A percentile compares a stretch with the other conserved stretches of the same genome.
These are phyloP conservation scores for Corvus cornix DNA, from an alignment of 2,113 vertebrate genomes.

Conservation along the genomic window DNA sequence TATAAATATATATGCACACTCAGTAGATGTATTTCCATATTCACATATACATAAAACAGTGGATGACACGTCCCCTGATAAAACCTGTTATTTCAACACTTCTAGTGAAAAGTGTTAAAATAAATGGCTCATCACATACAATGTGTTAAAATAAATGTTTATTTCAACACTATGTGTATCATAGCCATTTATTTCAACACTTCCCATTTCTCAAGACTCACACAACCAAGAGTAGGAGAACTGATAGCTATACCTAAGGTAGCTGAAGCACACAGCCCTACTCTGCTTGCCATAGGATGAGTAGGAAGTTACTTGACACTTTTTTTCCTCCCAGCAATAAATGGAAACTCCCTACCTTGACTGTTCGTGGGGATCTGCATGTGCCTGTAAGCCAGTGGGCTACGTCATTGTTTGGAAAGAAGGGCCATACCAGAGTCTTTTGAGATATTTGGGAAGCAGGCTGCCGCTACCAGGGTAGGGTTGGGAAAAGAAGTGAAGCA, in stretches of 20 bases:
- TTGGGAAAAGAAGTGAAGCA: background rate
- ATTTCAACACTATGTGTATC: slow-evolving; percentile 75
- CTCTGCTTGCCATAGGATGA: background rate
- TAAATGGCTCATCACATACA: slow-evolving; percentile 79
- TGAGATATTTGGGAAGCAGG: background rate
- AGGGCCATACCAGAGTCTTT: background rate
- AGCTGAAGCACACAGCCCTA: slow-evolving; percentile 27
- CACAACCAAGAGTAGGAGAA: slow-evolving; percentile 51
- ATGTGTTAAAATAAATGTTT: slow-evolving; percentile 80
- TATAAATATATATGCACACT: slow-evolving; percentile 17
- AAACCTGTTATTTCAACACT: slow-evolving; percentile 81
- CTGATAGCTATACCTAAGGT: slow-evolving; percentile 38
- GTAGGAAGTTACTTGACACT: background rate
- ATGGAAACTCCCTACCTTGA: slow-evolving; percentile 30
- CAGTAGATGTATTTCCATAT: slow-evolving; percentile 74
- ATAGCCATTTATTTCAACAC: slow-evolving; percentile 78
- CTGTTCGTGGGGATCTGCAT: background rate
- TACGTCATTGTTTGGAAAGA: background rate
- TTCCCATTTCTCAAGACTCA: slow-evolving; percentile 62
- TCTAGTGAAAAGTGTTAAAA: slow-evolving; percentile 79
- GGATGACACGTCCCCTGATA: slow-evolving; percentile 74
- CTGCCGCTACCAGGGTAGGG: background rate
- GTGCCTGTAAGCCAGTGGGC: background rate
- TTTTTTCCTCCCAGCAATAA: slow-evolving; percentile 4
- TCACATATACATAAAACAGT: slow-evolving; percentile 78